Evolutionary conservation across 1,140 invertebrate species (phyloP), one percentile per base, ranked within the genome.

Genomic region (Bombus turneri): DNA sequence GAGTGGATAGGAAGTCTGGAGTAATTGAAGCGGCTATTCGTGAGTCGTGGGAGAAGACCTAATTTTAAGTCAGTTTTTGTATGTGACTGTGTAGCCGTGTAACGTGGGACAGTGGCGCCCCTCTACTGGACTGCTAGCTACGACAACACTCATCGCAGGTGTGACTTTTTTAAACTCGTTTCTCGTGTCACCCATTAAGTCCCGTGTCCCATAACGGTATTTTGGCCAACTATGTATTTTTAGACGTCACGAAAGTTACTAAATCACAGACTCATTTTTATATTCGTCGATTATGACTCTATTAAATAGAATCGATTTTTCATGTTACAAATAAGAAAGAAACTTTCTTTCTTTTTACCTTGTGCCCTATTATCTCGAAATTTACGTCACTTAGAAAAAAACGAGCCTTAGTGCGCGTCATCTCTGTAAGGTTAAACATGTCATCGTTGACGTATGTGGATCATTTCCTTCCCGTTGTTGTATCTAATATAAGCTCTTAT

Each of bases 71-170:
- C 68, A 31, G 77, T 81, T 91, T 80, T 93, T 90, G 83, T 88
- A 93, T 94, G 93, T 90, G 86, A 88, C 87, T 91, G 93, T 93
- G 88, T 62, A 93, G 89, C 90, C 90, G 47, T 62, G 90, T 90
- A 93, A 94, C 91, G 88, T 89, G 90, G 85, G 92, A 94, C 93
- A 92, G 94, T 94, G 94, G 94, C 94, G 94, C 94, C 94, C 88
- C 92, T 94, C 79, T 94, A 94, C 83, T 94, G 93, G 93, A 94
- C 93, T 90, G 93, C 93, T 85, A 94, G 87, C 88, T 94, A 94
- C 93, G 93, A 94, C 86, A 93, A 89, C 87, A 91, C 92, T 91
- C 92, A 92, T 87, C 92, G 91, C 93, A 94, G 94, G 94, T 94
- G 93, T 90, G 92, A 90, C 81, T 90, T 66, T 80, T 84, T 71